phyloP scores from a whole-genome alignment of 2,797 vertebrate genomes.

The Pelobates cultripes region DNA sequence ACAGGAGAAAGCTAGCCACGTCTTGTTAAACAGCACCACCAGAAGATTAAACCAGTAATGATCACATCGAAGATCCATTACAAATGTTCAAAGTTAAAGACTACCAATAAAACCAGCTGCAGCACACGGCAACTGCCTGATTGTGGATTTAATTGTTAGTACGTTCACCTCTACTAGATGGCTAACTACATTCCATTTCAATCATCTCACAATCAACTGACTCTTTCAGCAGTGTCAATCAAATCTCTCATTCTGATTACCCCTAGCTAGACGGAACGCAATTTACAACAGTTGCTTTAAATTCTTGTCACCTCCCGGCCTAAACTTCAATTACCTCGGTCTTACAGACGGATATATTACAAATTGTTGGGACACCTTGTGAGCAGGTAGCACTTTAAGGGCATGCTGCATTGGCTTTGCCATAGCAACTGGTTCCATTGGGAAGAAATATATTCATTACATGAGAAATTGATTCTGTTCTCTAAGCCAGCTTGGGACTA shows the following conservation, averaged over 20 bases:
- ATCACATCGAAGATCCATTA: neutral
- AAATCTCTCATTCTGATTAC: neutral
- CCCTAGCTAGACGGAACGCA: neutral
- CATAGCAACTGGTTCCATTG: slow-evolving; percentile 41
- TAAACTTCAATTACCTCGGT: slow-evolving; percentile 44
- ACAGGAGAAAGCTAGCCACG: neutral
- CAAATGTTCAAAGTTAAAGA: neutral
- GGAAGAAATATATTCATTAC: slow-evolving; percentile 49
- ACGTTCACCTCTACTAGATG: neutral
- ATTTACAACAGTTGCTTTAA: slow-evolving; percentile 43
- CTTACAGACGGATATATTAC: neutral
- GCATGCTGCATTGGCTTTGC: slow-evolving; percentile 7
- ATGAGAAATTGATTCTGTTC: slow-evolving; percentile 43
- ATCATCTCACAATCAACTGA: neutral
- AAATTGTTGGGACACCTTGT: slow-evolving; percentile 21
- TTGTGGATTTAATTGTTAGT: neutral
- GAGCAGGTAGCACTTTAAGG: slow-evolving; percentile 38
- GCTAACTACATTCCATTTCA: neutral
- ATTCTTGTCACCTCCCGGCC: slow-evolving; percentile 40
- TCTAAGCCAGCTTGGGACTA: slow-evolving; percentile 41
- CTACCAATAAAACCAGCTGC: neutral
- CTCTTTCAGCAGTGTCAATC: neutral
- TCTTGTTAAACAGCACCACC: slow-evolving; percentile 43
- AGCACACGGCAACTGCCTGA: neutral
- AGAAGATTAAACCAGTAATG: neutral